Percentiles rank a stretch among this genome's conserved stretches.
phyloP scores from a whole-genome alignment of 2,113 vertebrate species.

The Illadopsis cleaveri region DNA sequence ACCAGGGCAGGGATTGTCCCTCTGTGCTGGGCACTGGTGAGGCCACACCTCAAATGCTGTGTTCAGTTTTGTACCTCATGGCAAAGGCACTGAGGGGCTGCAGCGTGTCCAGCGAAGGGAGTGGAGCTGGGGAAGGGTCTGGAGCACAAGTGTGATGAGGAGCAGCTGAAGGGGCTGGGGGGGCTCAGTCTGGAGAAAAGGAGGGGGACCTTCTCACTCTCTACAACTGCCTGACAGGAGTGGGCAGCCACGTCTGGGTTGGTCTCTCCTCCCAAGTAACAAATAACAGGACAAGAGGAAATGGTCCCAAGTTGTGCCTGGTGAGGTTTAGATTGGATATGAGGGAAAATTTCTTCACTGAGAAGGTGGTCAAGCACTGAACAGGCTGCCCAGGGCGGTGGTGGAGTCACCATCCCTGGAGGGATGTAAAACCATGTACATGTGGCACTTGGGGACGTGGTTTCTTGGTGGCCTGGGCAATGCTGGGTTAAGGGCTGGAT shows the following conservation, averaged over 20 bases:
- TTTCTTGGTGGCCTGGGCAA: neutral
- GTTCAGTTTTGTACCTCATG: neutral
- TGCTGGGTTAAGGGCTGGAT: neutral
- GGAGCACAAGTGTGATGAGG: neutral
- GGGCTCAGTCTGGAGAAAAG: neutral
- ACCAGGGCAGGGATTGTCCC: neutral
- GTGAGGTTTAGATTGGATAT: neutral
- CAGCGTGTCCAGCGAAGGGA: rapidly evolving
- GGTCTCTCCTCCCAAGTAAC: neutral
- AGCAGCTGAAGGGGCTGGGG: neutral
- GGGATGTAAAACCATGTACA: neutral
- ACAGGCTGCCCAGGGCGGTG: neutral
- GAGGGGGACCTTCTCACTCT: neutral
- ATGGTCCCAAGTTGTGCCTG: neutral
- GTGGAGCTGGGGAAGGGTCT: neutral
- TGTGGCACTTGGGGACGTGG: neutral
- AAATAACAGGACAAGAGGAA: neutral
- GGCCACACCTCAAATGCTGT: rapidly evolving
- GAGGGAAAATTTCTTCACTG: neutral
- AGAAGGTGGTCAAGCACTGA: neutral
- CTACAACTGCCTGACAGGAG: neutral
- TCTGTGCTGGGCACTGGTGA: neutral
- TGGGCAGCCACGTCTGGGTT: rapidly evolving
- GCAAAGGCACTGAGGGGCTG: neutral
- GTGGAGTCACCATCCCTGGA: neutral